Evolutionary conservation across 2,113 vertebrate genomes (phyloP).

Genomic region (Ondatra zibethicus): DNA sequence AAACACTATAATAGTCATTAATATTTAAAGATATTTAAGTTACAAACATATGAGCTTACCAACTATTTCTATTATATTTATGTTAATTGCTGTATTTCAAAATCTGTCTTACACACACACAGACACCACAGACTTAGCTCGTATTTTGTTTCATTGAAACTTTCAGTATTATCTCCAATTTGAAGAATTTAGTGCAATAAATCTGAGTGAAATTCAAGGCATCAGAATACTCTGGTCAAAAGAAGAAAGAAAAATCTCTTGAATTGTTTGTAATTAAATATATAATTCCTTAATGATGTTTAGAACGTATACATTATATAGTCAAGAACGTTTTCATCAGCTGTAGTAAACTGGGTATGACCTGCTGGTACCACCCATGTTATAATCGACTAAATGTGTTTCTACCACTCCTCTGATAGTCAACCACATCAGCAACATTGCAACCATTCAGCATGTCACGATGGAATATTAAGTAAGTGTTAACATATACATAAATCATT

Average conservation of each 20-base stretch:
- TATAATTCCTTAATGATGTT: not conserved
- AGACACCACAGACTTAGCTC: not conserved
- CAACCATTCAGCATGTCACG: slow-evolving; percentile 49
- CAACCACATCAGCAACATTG: slow-evolving; percentile 34
- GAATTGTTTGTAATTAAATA: not conserved
- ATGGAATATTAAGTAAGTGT: slow-evolving; percentile 62
- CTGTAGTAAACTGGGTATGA: slow-evolving; percentile 59
- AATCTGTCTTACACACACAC: not conserved
- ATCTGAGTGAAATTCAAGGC: not conserved
- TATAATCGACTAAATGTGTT: slow-evolving; percentile 52
- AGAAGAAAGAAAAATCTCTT: not conserved
- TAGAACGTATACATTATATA: not conserved
- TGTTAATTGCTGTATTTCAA: not conserved
- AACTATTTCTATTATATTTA: not conserved
- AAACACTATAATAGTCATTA: not conserved
- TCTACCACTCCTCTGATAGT: slow-evolving; percentile 62
- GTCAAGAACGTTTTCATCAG: slow-evolving; percentile 29
- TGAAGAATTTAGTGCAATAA: not conserved
- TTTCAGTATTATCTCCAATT: not conserved
- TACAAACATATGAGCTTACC: not conserved
- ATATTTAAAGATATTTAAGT: not conserved
- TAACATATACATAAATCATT: slow-evolving; percentile 44
- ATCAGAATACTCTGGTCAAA: slow-evolving; percentile 18
- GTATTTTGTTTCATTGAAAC: not conserved
- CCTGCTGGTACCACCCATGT: slow-evolving; percentile 17